Evolutionary conservation across 35 echinoderm and acorn worm genomes (phyloP), one percentile per base, ranked within the genome.

Genomic region (Heliocidaris tuberculata): DNA sequence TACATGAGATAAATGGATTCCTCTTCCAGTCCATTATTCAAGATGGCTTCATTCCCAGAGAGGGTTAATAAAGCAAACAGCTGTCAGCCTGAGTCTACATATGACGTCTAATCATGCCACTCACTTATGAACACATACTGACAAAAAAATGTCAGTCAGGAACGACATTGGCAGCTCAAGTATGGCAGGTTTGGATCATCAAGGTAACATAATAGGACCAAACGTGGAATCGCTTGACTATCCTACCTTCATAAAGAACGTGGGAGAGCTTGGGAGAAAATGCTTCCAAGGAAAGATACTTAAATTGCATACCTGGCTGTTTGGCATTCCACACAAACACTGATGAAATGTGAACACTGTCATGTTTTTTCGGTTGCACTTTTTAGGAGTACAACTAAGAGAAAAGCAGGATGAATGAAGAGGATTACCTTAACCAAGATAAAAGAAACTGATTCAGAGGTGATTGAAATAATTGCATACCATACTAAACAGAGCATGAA

Each of bases 71-170:
- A 78, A 78, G 65, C 65, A 78, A 78, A 78, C 65, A 78, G 65
- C 65, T 78, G 65, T 78, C 65, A 78, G 7, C 65, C 65, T 78
- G 65, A 78, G 65, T 78, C 65, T 78, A 78, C 65, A 78, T 27
- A 78, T 78, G 65, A 78, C 65, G 65, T 78, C 65, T 78, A 78
- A 78, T 78, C 65, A 78, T 27, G 65, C 65, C 65, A 78, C 65
- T 78, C 65, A 78, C 65, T 78, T 78, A 78, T 78, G 65, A 78
- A 78, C 65, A 78, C 65, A 78, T 78, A 78, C 7, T n/a, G 7
- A 5, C 65, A 78, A n/a, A 78, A 65, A 78, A 27, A 78, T 78
- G 65, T 78, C 65, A 78, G 65, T 78, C 65, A 19, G 7, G 17
- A 78, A 56, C 9, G 15, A 78, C 65, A 78, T 78, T 78, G 65